A percentile compares a stretch with the other conserved stretches of the same genome.
Conservation (phyloP, 2,113 vertebrate genomes). For the Spea bombifrons region DNA sequence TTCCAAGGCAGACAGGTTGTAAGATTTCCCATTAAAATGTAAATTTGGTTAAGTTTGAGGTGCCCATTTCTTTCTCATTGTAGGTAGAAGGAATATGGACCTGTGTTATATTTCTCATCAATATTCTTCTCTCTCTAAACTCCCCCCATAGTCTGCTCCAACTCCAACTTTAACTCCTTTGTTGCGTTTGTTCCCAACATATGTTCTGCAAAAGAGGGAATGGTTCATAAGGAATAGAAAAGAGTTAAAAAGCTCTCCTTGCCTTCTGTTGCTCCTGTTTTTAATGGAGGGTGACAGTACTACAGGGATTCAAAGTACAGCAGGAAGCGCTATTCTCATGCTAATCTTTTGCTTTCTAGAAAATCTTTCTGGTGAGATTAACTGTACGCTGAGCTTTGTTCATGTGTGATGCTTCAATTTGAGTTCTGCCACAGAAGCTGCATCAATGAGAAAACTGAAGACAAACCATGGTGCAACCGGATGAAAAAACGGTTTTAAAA, state of each 20-base stretch:
- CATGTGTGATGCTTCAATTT: constrained; percentile 35
- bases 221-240: not conserved
- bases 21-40: constrained; percentile 49
- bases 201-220: not conserved
- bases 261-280: constrained; percentile 20
- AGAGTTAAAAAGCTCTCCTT: constrained; percentile 18
- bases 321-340: constrained; percentile 41
- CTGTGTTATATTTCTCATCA: constrained; percentile 32
- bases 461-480: no score
- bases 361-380: constrained; percentile 35
- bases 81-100: constrained; percentile 25
- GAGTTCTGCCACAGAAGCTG: constrained; percentile 36
- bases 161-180: constrained; percentile 18
- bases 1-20: constrained; percentile 46
- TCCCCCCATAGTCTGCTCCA: not conserved
- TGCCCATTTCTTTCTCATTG: constrained; percentile 17
- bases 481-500: no score
- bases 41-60: constrained; percentile 44
- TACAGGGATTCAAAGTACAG: constrained; percentile 18
- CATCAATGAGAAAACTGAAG: no score
- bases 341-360: constrained; percentile 37
- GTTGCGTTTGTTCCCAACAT: not conserved
- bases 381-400: constrained; percentile 29
- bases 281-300: constrained; percentile 29
- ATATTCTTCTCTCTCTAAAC: no score